Base-by-base conservation (phyloP, 35 echinoderm and acorn worm genomes). In the Ophiothrix spiculata region DNA sequence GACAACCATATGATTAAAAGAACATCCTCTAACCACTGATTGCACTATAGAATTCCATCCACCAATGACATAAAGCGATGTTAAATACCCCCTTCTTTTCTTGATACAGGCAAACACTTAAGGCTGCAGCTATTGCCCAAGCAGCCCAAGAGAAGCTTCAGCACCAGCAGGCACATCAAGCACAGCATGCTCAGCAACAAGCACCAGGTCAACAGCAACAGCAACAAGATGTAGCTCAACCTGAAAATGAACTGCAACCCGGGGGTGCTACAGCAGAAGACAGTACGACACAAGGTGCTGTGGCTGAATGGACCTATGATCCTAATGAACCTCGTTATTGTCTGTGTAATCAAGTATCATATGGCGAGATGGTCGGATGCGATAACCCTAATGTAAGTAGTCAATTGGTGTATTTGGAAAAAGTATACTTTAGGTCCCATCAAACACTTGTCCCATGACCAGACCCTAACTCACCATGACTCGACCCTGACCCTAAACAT, bases 281-380 rank as follows among this genome's bases (percentile, higher is more conserved):
- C 35, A 56, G 91, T 77, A 74, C 86, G 45, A 79, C 81, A 10
- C 56, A 88, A 46, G 19, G 84, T 45, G 81, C 83, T 83, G 78
- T 49, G 37, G 80, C 54, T 49, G 37, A 99, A 15, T 99, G 96
- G 96, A 87, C 96, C 0, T 99, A 91, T 39, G 96, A 99, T 49
- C 96, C 96, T 0, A 99, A 99, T 87, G 96, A 99, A 74, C 96
- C 96, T 14, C 84, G 96, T 46, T 99, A 99, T 84, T 99, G 96
- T 40, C 74, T 94, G 12, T 99, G 96, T 81, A 99, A 99, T 36
- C 96, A 99, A 80, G 96, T 99, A 14, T 99, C 96, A 6, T 99
- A 99, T 86, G 96, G 96, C 16, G 92, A 99, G 64, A 99, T 99
- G 96, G 96, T 99, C 41, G 96, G 96, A 19, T 99, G 96, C 79